Percentiles rank a stretch among this genome's conserved stretches.
Evolutionary conservation across 2,113 vertebrate species (phyloP).

Genomic region (Holacanthus passer): DNA sequence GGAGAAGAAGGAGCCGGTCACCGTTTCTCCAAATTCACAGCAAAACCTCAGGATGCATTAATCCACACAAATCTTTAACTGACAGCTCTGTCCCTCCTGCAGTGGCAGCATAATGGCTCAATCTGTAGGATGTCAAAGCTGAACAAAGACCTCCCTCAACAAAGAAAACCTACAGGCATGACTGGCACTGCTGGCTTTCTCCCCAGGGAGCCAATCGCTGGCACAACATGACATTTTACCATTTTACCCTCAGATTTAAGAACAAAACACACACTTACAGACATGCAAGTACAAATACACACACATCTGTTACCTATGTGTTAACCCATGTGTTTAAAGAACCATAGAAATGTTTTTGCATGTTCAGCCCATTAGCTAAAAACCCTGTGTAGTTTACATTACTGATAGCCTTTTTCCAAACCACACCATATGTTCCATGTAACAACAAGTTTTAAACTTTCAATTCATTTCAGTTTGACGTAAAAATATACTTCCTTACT

Average conservation of each 20-base stretch:
- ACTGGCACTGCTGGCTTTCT: constrained; percentile 48
- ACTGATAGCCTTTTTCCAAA: constrained; percentile 4
- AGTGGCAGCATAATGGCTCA: constrained; percentile 54
- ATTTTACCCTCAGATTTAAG: constrained; percentile 42
- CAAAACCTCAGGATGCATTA: constrained; percentile 26
- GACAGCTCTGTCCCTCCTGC: constrained; percentile 60
- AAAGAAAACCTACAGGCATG: constrained; percentile 58
- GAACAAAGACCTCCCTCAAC: constrained; percentile 65
- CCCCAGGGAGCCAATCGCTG: constrained; percentile 54
- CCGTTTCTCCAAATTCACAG: constrained; percentile 22
- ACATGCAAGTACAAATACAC: neutral
- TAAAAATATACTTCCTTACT: constrained; percentile 29
- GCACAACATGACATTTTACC: constrained; percentile 64
- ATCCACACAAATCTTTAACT: constrained; percentile 58
- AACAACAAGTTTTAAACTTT: constrained; percentile 1
- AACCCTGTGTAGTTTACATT: constrained; percentile 3
- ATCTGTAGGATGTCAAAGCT: constrained; percentile 52
- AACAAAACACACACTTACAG: constrained; percentile 34
- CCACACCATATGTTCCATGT: neutral
- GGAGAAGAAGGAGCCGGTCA: constrained; percentile 32
- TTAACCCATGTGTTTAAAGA: constrained; percentile 19
- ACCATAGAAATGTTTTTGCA: neutral
- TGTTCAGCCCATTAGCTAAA: constrained; percentile 36
- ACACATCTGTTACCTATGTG: constrained; percentile 44
- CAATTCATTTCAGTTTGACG: neutral